Conservation (phyloP, 2,113 vertebrate genomes). For the Collichthys lucidus region DNA sequence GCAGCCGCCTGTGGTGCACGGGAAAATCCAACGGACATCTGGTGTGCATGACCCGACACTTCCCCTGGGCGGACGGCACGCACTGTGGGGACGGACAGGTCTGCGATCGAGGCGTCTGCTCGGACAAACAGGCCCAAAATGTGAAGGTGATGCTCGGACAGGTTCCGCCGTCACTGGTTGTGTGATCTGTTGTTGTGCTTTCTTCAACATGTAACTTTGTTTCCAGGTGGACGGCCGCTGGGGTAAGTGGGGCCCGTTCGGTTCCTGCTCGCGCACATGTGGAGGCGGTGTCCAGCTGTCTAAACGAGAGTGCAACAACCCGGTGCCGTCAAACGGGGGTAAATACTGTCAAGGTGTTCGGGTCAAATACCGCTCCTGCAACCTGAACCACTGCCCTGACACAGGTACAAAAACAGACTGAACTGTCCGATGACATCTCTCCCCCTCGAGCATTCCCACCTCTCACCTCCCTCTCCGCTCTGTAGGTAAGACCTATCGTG, state of each 20-base stretch:
- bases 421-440: conserved; percentile 18
- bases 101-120: conserved; percentile 91
- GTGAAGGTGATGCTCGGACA: conserved; percentile 84
- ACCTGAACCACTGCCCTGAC: conserved; percentile 88
- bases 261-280: conserved; percentile 92
- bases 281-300: conserved; percentile 94
- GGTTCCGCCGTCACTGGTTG: neutral
- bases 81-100: conserved; percentile 89
- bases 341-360: conserved; percentile 95
- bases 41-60: conserved; percentile 97
- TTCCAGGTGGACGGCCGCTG: conserved; percentile 94
- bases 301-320: conserved; percentile 91
- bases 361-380: conserved; percentile 96
- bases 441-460: conserved; percentile 20
- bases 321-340: conserved; percentile 90
- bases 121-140: conserved; percentile 84
- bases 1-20: conserved; percentile 97
- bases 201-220: neutral
- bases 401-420: conserved; percentile 83
- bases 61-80: conserved; percentile 98
- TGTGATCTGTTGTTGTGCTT: neutral
- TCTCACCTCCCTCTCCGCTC: conserved; percentile 48
- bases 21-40: conserved; percentile 94
- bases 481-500: conserved; percentile 91
- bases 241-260: conserved; percentile 93